phyloP scores from a whole-genome alignment of 2,888 invertebrate genomes.

The Calliphora vomitoria region DNA sequence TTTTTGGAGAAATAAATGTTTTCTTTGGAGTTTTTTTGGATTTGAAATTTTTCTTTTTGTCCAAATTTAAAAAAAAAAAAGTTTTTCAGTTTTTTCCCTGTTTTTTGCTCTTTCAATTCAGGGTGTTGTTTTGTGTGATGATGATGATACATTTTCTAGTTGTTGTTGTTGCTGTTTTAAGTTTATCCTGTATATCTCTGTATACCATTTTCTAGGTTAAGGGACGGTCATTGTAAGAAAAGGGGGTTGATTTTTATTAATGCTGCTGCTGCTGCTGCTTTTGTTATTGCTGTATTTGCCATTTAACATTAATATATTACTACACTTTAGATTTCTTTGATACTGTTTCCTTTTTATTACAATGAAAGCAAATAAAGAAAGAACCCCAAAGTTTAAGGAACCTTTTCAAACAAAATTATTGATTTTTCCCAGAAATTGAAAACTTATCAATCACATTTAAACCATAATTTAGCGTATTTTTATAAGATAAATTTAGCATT shows the following conservation, averaged over 20 bases:
- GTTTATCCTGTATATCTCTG: constrained; percentile 35
- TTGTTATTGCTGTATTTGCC: constrained; percentile 19
- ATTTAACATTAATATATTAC: constrained; percentile 35
- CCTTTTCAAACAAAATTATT: constrained; percentile 9
- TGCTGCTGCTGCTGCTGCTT: constrained; percentile 5
- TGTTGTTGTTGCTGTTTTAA: constrained; percentile 6
- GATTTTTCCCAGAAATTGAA: constrained; percentile 7
- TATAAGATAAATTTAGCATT: too few relatives aligned
- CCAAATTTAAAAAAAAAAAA: constrained; percentile 59
- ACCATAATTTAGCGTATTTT: too few relatives aligned
- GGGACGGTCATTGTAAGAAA: constrained; percentile 42
- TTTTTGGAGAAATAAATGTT: neutral
- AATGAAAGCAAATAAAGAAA: neutral
- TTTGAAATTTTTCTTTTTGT: neutral
- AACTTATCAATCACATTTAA: neutral
- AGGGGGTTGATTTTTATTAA: constrained; percentile 44
- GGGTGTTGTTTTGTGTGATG: constrained; percentile 65
- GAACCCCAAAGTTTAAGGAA: neutral
- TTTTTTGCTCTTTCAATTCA: constrained; percentile 38
- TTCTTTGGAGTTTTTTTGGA: too few relatives aligned
- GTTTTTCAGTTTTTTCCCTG: neutral
- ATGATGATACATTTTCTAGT: constrained; percentile 51
- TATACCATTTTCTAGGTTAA: constrained; percentile 56
- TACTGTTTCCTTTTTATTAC: neutral
- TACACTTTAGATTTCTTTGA: constrained; percentile 37